Evolutionary conservation across 2,113 vertebrate genomes (phyloP), one percentile per base, ranked within the genome.

Genomic region (Nerophis lumbriciformis): DNA sequence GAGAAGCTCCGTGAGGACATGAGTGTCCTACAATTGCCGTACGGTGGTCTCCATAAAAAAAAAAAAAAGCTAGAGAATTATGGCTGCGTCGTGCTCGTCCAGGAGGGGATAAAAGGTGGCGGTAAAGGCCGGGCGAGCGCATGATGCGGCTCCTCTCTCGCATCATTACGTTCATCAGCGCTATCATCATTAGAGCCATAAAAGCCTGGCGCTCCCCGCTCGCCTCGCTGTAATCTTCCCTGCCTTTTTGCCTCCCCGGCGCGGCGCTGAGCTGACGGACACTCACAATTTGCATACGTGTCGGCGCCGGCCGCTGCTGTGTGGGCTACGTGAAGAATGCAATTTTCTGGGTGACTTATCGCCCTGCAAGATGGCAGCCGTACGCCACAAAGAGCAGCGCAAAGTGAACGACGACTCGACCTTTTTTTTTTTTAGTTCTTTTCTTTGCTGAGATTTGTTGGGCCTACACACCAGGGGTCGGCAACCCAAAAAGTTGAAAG

Each of bases 311-410:
- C 39, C 65, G 58, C 54, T 56, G 28, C 38, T 57, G 54, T 70
- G 65, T 66, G 68, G 36, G 21, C 51, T 63, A 69, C 48, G 70
- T 69, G 72, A 68, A 76, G 75, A 75, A 83, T 71, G 62, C 60
- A 68, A 73, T 87, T 84, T 83, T 81, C 82, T 72, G 81, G 52
- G 48, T 72, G 76, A 78, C 72, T 80, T 75, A 54, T 51, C 63
- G 28, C 59, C 73, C 50, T 56, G 52, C 50, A 61, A 55, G 62
- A 70, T 71, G 66, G 63, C 61, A 73, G 58, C 63, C 64, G 52
- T 39, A 58, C 42, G 8, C n/a, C 42, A 35, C 48, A 58, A 36
- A 58, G 28, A 62, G 16, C 9, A 12, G 57, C n/a, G 42, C 51
- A 63, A 72, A 77, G 71, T 69, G 44, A 57, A 51, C 9, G 28